Evolutionary conservation across 2,113 vertebrate genomes (phyloP), one percentile per base, ranked within the genome.

Genomic region (Pipra filicauda): DNA sequence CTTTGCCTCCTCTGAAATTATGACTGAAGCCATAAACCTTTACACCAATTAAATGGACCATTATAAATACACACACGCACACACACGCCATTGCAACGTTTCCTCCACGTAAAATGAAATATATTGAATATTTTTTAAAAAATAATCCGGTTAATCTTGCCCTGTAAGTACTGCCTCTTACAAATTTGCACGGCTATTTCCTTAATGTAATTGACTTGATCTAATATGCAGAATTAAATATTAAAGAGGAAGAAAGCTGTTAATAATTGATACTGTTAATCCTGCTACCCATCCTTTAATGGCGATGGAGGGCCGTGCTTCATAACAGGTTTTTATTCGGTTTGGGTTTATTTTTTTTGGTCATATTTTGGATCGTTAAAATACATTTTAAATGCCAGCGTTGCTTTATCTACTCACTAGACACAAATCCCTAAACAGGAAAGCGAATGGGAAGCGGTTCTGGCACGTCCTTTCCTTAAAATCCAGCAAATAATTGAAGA

Each of bases 181-280:
- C 93, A 92, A 96, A 97, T 90, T 91, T 90, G 91, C 95, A 94
- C 85, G 61, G 67, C 96, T 97, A 91, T 93, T 97, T 97, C 96
- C 97, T 97, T 96, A 76, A 93, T 93, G 97, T 95, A 97, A 97
- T 97, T 95, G 97, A 84, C 95, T 96, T 62, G 81, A 88, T 95
- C 97, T 95, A 97, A 97, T 97, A 96, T 86, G 62, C 95, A 95
- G 94, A 95, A 98, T 98, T 98, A 98, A 98, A 98, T 98, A 98
- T 98, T 98, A 97, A 98, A 98, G 97, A 96, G 96, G 96, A 80
- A 64, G 87, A 95, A 96, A 95, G 95, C 78, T 91, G 96, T 98
- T 98, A 98, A 98, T 98, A 98, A 98, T 98, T 98, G 97, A 98
- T 98, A 95, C 90, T 85, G 95, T 96, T 96, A 97, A 98, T 98